A percentile compares a stretch with the other conserved stretches of the same genome.
Conservation (phyloP, 2,113 vertebrate species). For the Ochotona curzoniae region DNA sequence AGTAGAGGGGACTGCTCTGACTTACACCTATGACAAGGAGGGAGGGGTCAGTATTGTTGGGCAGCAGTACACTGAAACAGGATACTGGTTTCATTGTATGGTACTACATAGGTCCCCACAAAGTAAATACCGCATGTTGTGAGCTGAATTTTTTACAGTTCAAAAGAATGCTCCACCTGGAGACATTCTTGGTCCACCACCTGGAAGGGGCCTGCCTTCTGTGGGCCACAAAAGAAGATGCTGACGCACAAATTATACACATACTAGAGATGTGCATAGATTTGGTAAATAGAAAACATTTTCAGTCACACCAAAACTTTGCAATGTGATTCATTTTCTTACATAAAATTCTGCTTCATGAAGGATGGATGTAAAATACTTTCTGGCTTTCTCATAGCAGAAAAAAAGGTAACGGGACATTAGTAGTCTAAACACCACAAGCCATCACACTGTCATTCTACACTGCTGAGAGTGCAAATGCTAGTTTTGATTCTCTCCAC, state of each 20-base stretch:
- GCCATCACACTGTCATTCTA: not conserved
- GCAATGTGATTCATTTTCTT: not conserved
- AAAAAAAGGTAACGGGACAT: not conserved
- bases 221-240: not conserved
- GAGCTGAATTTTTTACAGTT: not conserved
- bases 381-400: not conserved
- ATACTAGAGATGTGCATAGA: not conserved
- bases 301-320: slow-evolving; percentile 1
- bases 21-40: not conserved
- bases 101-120: too few relatives aligned
- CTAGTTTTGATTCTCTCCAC: not conserved
- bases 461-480: not conserved
- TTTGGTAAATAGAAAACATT: not conserved
- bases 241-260: not conserved
- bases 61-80: too few relatives aligned
- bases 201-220: not conserved
- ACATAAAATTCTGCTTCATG: not conserved
- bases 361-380: slow-evolving; percentile 13
- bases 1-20: not conserved
- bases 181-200: not conserved
- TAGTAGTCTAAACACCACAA: slow-evolving; percentile 16
- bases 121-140: not conserved
- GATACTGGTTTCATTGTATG: too few relatives aligned
- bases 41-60: not conserved
- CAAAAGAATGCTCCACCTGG: slow-evolving; percentile 11